Percentiles rank a stretch among this genome's conserved stretches.
Evolutionary conservation across 2,888 invertebrate genomes (phyloP).

Genomic region (Meteorus colon): DNA sequence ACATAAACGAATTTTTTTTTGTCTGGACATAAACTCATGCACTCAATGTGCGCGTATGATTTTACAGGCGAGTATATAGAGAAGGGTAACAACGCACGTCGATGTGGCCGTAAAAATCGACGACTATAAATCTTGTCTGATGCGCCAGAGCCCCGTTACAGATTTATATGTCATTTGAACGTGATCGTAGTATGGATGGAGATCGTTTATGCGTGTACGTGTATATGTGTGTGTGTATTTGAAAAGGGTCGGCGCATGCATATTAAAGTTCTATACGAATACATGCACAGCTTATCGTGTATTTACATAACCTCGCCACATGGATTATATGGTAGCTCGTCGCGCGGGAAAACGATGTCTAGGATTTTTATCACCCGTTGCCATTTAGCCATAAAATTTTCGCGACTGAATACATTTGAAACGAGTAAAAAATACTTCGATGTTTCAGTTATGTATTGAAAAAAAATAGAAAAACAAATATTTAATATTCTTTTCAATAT

Average conservation of each 20-base stretch:
- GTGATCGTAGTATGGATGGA: conserved; percentile 5
- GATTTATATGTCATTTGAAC: conserved; percentile 25
- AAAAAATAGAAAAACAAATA: background rate
- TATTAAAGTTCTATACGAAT: conserved; percentile 7
- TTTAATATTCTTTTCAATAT: background rate
- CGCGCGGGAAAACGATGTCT: conserved; percentile 32
- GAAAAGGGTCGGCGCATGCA: conserved; percentile 18
- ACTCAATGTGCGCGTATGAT: conserved; percentile 1
- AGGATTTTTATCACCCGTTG: conserved; percentile 44
- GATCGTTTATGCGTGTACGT: background rate
- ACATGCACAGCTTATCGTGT: conserved; percentile 42
- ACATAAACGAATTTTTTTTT: background rate
- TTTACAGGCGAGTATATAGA: background rate
- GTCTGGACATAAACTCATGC: conserved; percentile 5
- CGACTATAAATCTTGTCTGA: conserved; percentile 40
- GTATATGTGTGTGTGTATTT: background rate
- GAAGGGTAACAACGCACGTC: conserved; percentile 12
- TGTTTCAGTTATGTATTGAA: too few relatives aligned
- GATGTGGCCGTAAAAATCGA: conserved; percentile 40
- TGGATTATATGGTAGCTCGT: conserved; percentile 42
- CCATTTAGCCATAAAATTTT: conserved; percentile 43
- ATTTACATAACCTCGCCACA: conserved; percentile 42
- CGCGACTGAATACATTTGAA: conserved; percentile 11
- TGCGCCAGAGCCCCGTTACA: conserved; percentile 31
- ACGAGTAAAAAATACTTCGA: background rate